phyloP scores from a whole-genome alignment of 1,140 invertebrate genomes.

The Caenorhabditis inopinata region DNA sequence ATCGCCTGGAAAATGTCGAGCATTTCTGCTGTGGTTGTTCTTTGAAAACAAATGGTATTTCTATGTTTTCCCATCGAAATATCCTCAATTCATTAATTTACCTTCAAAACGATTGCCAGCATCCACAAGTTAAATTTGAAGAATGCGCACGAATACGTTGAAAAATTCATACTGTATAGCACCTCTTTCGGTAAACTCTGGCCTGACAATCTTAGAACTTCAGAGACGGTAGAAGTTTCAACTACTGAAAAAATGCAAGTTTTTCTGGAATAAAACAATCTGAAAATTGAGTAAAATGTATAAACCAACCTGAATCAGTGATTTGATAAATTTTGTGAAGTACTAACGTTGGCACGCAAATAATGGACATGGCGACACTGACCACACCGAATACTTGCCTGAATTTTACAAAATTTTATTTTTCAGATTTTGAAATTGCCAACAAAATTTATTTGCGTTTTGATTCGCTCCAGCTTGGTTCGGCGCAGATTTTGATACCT shows the following conservation, averaged over 20 bases:
- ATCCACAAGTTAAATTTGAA: constrained; percentile 55
- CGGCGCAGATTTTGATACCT: too few species aligned
- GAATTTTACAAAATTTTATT: background rate
- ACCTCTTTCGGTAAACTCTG: constrained; percentile 18
- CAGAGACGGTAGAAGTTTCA: background rate
- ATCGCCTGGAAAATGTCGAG: constrained; percentile 36
- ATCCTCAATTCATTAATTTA: background rate
- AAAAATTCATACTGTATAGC: constrained; percentile 50
- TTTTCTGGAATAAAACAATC: background rate
- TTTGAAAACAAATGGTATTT: too few species aligned
- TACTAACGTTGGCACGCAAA: constrained; percentile 49
- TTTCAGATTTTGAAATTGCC: too few species aligned
- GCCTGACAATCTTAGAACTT: background rate
- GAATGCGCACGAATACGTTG: constrained; percentile 46
- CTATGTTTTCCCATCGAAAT: too few species aligned
- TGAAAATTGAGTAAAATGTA: too few species aligned
- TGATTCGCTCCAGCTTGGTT: too few species aligned
- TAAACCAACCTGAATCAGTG: background rate
- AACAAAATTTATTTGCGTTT: too few species aligned
- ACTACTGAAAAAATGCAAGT: background rate
- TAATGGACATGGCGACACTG: constrained; percentile 42
- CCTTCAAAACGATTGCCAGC: constrained; percentile 49
- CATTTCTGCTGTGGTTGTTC: too few species aligned
- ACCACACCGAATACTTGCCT: constrained; percentile 46
- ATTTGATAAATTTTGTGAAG: constrained; percentile 46